Base-by-base conservation (phyloP, 2,113 vertebrate genomes). In the Trematocara nigrifrons region DNA sequence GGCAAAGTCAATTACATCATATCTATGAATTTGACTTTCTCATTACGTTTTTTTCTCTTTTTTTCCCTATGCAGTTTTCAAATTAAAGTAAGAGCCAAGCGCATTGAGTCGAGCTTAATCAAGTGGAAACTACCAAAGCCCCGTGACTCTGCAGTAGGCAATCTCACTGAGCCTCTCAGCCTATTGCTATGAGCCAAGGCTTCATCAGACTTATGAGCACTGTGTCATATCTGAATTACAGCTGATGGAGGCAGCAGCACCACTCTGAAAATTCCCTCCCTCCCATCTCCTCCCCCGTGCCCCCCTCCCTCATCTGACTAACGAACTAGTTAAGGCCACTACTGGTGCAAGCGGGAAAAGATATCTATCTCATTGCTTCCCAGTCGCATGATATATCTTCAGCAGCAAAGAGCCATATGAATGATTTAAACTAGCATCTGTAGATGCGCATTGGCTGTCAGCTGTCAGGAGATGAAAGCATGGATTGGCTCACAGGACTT, bases 11-110 rank as follows among this genome's bases (percentile, higher is more conserved):
- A 95, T 96, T 95, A 95, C 92, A 96, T 94, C 78, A 92, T 94
- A 96, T 96, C 95, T 94, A 88, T 94, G 93, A 94, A 95, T 96
- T 96, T 96, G 90, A 96, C 94, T 96, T 95, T 95, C 93, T 95
- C 95, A 96, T 96, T 95, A 96, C 81, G 80, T 93, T 94, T 92
- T 85, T 91, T 81, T 85, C 87, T 74, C 56, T 91, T 87, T 74
- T 87, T 33, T 33, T 33, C 45, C 71, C 45, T 12, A 31, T 81
- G 91, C 92, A 90, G 79, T 94, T 95, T 95, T 95, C 92, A 94
- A 96, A 96, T 96, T 96, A 95, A 93, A 91, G 92, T 76, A 26
- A 89, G 91, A 92, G 88, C 91, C 80, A 86, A 92, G 93, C 89
- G 71, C 89, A 91, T 88, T 89, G 92, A 95, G 90, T 92, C 74